Evolutionary conservation across 2,113 vertebrate genomes (phyloP).

Genomic region (Crocuta crocuta): DNA sequence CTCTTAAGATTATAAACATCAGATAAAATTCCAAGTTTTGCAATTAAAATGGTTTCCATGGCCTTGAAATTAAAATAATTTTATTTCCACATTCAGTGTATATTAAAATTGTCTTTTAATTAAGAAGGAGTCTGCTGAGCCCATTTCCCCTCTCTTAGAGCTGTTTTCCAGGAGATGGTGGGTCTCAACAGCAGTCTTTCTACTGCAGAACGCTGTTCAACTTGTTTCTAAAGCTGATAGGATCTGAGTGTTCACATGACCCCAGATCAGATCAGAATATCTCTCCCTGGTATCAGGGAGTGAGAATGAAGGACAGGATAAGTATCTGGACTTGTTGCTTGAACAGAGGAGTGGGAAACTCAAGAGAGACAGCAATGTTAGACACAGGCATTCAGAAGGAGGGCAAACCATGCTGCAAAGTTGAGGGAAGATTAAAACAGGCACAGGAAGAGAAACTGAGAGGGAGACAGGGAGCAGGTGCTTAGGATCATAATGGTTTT

Average conservation of each 20-base stretch:
- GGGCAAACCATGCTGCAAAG: not conserved
- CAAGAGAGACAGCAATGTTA: not conserved
- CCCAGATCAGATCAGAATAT: not conserved
- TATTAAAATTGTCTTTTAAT: not conserved
- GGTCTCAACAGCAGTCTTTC: not conserved
- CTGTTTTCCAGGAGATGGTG: not conserved
- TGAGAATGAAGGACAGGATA: not conserved
- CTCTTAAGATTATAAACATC: not conserved
- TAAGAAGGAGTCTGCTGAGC: not conserved
- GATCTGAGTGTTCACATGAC: not conserved
- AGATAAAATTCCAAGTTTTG: not conserved
- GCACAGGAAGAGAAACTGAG: not conserved
- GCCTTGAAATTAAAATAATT: not conserved
- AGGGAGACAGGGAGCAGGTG: not conserved
- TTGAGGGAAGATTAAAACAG: not conserved
- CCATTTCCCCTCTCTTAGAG: not conserved
- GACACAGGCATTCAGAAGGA: not conserved
- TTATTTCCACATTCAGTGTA: not conserved
- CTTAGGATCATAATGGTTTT: not conserved
- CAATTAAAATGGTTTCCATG: not conserved
- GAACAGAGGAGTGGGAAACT: not conserved
- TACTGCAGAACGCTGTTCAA: not conserved
- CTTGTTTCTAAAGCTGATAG: not conserved
- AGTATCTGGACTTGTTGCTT: not conserved
- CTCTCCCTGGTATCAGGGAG: not conserved